A percentile compares a stretch with the other conserved stretches of the same genome.
These are phyloP conservation scores for Chydorus sphaericus DNA, from an alignment of 2,888 invertebrate genomes.

Conservation along the genomic window DNA sequence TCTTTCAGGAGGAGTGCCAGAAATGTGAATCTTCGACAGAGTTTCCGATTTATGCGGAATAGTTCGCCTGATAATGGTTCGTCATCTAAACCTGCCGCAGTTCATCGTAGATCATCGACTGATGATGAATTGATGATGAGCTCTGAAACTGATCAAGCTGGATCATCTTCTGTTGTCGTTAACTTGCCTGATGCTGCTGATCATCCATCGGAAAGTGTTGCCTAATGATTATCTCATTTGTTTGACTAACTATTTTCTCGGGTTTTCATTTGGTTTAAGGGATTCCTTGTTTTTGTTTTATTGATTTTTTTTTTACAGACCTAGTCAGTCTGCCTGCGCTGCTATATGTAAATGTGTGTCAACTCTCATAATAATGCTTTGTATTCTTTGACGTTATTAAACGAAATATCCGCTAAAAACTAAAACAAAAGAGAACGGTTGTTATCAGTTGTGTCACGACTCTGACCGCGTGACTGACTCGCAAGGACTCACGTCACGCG, in stretches of 20 bases:
- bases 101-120: background rate
- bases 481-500: too few species aligned
- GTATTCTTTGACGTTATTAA: too few species aligned
- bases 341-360: too few species aligned
- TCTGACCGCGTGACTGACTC: too few species aligned
- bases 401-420: too few species aligned
- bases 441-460: too few species aligned
- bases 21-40: background rate
- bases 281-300: background rate
- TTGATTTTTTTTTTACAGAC: background rate
- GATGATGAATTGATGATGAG: background rate
- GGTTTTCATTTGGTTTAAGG: background rate
- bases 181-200: background rate
- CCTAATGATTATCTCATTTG: background rate
- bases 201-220: background rate
- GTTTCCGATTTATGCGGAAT: background rate
- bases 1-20: slow-evolving; percentile 1
- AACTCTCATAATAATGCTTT: too few species aligned
- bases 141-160: background rate
- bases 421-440: too few species aligned
- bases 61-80: background rate
- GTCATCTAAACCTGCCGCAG: background rate
- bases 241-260: background rate
- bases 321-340: slow-evolving; percentile 3
- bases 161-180: background rate